Evolutionary conservation across 1,140 invertebrate species (phyloP).

Genomic region (Chelonus insularis): DNA sequence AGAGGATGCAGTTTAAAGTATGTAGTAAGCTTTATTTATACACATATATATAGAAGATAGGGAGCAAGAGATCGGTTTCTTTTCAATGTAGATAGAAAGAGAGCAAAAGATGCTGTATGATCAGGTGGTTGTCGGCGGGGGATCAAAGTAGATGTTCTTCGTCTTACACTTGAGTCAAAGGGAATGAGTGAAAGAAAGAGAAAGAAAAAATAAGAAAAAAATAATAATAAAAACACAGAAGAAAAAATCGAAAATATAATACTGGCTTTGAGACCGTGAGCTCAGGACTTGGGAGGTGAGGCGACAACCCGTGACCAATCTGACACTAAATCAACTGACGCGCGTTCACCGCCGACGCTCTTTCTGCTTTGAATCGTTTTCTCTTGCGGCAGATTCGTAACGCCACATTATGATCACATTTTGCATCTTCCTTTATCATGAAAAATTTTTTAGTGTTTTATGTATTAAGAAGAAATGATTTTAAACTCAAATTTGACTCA

Average conservation of each 20-base stretch:
- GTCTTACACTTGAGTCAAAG: neutral
- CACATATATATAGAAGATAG: conserved; percentile 9
- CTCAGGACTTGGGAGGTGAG: conserved; percentile 37
- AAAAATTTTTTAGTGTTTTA: conserved; percentile 1
- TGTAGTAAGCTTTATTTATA: neutral
- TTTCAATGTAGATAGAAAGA: conserved; percentile 33
- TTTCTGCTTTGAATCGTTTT: neutral
- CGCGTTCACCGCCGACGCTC: conserved; percentile 32
- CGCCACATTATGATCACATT: conserved; percentile 22
- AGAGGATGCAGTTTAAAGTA: neutral
- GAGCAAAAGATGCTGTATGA: conserved; percentile 35
- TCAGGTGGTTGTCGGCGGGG: conserved; percentile 43
- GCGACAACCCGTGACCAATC: conserved; percentile 54
- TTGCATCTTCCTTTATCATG: conserved; percentile 15
- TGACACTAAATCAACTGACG: conserved; percentile 53
- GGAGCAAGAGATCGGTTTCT: conserved; percentile 39
- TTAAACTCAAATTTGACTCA: neutral
- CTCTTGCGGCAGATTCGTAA: conserved; percentile 12
- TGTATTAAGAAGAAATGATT: neutral
- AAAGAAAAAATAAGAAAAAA: too few species aligned
- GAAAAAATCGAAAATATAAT: conserved; percentile 41
- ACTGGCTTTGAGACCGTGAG: conserved; percentile 17
- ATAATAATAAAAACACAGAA: conserved; percentile 17
- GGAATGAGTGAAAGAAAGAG: too few species aligned
- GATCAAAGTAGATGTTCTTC: conserved; percentile 44